Conservation (phyloP, 2,113 vertebrate species). For the Motacilla tschutschensis region DNA sequence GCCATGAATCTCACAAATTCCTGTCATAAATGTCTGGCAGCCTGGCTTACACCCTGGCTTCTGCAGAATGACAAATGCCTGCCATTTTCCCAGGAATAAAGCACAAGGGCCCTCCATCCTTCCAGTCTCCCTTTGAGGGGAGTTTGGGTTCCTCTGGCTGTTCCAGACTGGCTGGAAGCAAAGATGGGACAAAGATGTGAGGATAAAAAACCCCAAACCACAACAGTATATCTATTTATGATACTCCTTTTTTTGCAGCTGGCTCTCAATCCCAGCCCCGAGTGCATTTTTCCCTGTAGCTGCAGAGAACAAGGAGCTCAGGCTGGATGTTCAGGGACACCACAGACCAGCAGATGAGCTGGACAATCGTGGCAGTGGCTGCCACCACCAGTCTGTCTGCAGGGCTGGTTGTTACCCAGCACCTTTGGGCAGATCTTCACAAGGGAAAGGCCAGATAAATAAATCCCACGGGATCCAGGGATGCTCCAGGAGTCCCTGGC, state of each 20-base stretch:
- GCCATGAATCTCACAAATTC: not conserved
- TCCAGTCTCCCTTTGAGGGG: not conserved
- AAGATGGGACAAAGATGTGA: not conserved
- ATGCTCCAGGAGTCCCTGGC: not conserved
- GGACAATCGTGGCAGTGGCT: not conserved
- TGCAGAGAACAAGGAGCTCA: not conserved
- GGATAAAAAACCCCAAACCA: not conserved
- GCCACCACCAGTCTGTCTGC: not conserved
- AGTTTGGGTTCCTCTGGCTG: not conserved
- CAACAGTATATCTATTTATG: not conserved
- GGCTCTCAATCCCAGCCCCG: not conserved
- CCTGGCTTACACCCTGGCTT: not conserved
- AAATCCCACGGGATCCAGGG: not conserved
- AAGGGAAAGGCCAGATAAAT: not conserved
- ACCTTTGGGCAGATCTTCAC: not conserved
- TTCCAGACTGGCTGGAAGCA: not conserved
- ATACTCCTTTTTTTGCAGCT: not conserved
- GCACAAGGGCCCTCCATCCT: not conserved
- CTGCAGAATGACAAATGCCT: not conserved
- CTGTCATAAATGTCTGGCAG: not conserved
- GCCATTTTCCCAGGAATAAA: not conserved
- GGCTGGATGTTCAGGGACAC: accelerated
- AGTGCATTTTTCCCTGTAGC: not conserved
- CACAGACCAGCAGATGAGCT: not conserved
- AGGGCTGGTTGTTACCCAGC: not conserved